A percentile compares a stretch with the other conserved stretches of the same genome.
These are phyloP conservation scores for Lycophotia porphyrea DNA, from an alignment of 2,888 invertebrate species.

Conservation along the genomic window DNA sequence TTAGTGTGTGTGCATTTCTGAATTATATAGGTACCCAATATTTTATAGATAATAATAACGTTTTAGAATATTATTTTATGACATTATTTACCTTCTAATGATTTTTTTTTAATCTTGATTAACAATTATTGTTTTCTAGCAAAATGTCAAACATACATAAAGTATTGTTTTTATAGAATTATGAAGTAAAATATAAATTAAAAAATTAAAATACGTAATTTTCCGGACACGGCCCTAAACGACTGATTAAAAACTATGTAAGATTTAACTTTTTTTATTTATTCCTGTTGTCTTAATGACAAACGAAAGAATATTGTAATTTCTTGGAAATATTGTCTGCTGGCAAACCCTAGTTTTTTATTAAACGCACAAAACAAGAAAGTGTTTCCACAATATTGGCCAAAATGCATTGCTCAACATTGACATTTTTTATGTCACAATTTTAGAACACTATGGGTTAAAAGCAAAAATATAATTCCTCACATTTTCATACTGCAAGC, in stretches of 20 bases:
- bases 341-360: conserved; percentile 32
- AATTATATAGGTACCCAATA: neutral
- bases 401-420: conserved; percentile 55
- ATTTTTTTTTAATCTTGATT: neutral
- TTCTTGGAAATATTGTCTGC: neutral
- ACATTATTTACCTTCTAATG: neutral
- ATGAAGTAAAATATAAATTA: conserved; percentile 16
- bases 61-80: neutral
- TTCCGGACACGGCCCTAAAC: conserved; percentile 62
- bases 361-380: conserved; percentile 32
- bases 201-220: conserved; percentile 57
- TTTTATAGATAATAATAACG: neutral
- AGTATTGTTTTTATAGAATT: neutral
- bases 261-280: conserved; percentile 63
- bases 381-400: conserved; percentile 6
- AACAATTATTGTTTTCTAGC: neutral
- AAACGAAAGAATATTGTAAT: conserved; percentile 25
- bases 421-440: no score
- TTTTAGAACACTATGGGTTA: conserved; percentile 14
- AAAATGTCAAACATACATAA: neutral
- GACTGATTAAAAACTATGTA: conserved; percentile 71
- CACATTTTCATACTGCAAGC: conserved; percentile 10
- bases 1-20: neutral
- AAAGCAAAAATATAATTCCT: neutral
- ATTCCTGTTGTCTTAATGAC: conserved; percentile 58